Conservation (phyloP, 2,797 vertebrate genomes). For the Schizopygopsis malacanthus region DNA sequence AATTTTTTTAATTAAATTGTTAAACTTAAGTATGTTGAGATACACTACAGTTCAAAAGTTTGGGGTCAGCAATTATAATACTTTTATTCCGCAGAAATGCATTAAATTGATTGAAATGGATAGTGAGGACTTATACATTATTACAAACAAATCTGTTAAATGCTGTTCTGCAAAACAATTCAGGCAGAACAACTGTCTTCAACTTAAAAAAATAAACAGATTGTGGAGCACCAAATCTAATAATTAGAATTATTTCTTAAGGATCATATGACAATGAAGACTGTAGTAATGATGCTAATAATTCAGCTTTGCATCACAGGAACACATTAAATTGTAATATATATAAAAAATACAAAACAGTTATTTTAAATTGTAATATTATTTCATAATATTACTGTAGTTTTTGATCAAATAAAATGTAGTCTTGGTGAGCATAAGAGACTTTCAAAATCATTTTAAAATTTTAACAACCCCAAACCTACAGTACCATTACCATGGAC, state of each 20-base stretch:
- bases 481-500: neutral
- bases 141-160: neutral
- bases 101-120: neutral
- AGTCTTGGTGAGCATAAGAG: neutral
- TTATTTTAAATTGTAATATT: neutral
- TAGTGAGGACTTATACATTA: neutral
- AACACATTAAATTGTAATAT: neutral
- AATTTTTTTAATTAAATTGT: neutral
- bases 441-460: neutral
- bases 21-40: neutral
- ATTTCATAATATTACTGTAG: neutral
- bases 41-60: neutral
- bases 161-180: neutral
- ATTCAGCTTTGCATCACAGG: neutral
- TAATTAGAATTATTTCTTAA: neutral
- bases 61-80: neutral
- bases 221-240: neutral
- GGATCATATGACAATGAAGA: neutral
- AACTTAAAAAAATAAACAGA: neutral
- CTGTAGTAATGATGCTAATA: neutral
- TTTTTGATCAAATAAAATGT: neutral
- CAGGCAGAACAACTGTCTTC: neutral
- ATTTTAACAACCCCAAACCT: neutral
- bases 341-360: neutral
- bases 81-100: neutral